Evolutionary conservation across 2,888 invertebrate genomes (phyloP), one percentile per base, ranked within the genome.

Genomic region (Candidula unifasciata): DNA sequence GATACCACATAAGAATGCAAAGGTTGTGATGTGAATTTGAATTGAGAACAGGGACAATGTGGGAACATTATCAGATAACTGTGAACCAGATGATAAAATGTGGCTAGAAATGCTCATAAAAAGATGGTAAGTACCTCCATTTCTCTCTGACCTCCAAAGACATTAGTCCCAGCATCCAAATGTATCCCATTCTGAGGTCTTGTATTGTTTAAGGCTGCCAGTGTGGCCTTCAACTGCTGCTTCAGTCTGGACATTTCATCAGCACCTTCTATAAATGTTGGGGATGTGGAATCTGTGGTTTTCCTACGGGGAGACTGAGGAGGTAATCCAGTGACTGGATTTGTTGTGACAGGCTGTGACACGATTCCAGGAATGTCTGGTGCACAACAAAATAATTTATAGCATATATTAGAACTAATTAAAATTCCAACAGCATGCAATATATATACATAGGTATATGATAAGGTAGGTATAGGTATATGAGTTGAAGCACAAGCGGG

Each of bases 261-360:
- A 27, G 21, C 44, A 2, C 73, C 81, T 18, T 76, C 82, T n/a
- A 44, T 33, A 5, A 8, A 64, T 27, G 18, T 33, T 30, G n/a
- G 27, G 1, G 68, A 0, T 30, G 69, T 10, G 0, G 44, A 13
- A 64, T 57, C 81, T 37, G 68, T 24, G 24, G 44, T 8, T 37
- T 73, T 81, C 35, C 81, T 16, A 30, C 84, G 71, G 35, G 84
- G 84, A n/a, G 84, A 84, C 74, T 84, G 84, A 79, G 84, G 84
- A 30, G 84, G 84, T 10, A 84, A 66, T 10, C 84, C 84, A 44
- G 71, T 33, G 3, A 84, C 68, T 30, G 74, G 35, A 54, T 8
- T 68, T 10, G 33, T 54, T 18, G 66, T 52, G 10, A 33, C n/a
- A 57, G 76, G 24, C 13, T 82, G 66, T 24, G 77, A 57, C 16